phyloP scores from a whole-genome alignment of 2,888 invertebrate genomes.

The Tachina grossa region DNA sequence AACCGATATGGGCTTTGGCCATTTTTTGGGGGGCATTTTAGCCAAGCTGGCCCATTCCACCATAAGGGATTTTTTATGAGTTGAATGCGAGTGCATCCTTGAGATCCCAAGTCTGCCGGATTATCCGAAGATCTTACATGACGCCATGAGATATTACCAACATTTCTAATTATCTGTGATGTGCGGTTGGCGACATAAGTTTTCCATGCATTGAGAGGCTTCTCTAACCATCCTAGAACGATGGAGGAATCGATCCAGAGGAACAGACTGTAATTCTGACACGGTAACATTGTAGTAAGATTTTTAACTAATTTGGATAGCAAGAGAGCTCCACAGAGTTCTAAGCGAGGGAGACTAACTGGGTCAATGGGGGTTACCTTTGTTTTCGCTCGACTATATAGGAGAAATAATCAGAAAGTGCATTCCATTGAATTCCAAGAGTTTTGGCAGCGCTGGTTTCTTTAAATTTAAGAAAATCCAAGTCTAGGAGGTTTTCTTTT shows the following conservation, averaged over 20 bases:
- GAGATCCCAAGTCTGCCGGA: slow-evolving; percentile 60
- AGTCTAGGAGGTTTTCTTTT: too few species aligned
- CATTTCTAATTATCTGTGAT: neutral
- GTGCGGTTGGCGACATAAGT: neutral
- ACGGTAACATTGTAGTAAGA: too few species aligned
- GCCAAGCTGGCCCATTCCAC: slow-evolving; percentile 63
- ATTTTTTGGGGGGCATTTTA: neutral
- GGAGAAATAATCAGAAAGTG: too few species aligned
- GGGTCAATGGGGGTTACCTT: slow-evolving; percentile 63
- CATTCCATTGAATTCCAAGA: too few species aligned
- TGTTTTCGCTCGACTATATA: slow-evolving; percentile 41
- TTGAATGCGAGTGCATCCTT: slow-evolving; percentile 50
- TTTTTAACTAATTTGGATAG: slow-evolving; percentile 42
- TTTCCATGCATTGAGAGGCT: neutral
- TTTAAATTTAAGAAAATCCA: too few species aligned
- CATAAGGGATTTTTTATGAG: slow-evolving; percentile 38
- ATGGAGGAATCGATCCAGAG: neutral
- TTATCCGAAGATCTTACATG: slow-evolving; percentile 64
- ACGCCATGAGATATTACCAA: slow-evolving; percentile 38
- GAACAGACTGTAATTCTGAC: too few species aligned
- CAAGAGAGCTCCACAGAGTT: slow-evolving; percentile 65
- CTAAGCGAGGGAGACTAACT: slow-evolving; percentile 61
- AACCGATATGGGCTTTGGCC: slow-evolving; percentile 13
- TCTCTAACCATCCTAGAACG: neutral
- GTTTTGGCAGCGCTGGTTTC: too few species aligned